Evolutionary conservation across 1,140 invertebrate species (phyloP).

Genomic region (Hypsibius dujardini): DNA sequence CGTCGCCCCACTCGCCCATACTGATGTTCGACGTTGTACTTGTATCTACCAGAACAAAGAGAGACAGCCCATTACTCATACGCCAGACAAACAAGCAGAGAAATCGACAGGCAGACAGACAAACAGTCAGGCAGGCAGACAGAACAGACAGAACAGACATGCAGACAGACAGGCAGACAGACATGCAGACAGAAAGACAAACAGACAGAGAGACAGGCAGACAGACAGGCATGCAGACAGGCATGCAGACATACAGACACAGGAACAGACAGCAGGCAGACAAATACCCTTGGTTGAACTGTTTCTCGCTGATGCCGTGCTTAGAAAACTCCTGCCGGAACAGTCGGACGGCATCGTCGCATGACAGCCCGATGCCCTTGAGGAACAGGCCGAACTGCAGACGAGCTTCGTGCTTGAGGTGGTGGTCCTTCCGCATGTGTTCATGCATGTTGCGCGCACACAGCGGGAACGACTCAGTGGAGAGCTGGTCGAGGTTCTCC

Average conservation of each 20-base stretch:
- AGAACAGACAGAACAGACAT: conserved; percentile 79
- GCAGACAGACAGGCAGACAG: too few relatives aligned
- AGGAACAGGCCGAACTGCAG: conserved; percentile 83
- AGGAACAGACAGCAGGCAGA: too few relatives aligned
- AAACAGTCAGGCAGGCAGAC: too few relatives aligned
- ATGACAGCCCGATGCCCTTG: conserved; percentile 67
- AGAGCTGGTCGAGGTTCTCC: conserved; percentile 37
- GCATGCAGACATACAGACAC: too few relatives aligned
- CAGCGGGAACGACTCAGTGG: conserved; percentile 67
- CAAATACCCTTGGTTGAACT: conserved; percentile 49
- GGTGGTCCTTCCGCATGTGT: conserved; percentile 53
- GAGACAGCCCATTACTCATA: conserved; percentile 29
- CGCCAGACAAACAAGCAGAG: too few relatives aligned
- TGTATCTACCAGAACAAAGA: conserved; percentile 38
- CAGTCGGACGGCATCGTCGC: conserved; percentile 47
- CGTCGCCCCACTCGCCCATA: conserved; percentile 89
- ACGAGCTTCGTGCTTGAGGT: conserved; percentile 68
- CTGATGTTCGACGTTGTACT: conserved; percentile 53
- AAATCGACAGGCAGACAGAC: too few relatives aligned
- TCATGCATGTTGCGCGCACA: conserved; percentile 84
- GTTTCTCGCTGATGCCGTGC: conserved; percentile 57
- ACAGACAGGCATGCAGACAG: too few relatives aligned
- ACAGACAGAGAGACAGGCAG: too few relatives aligned
- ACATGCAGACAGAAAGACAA: too few relatives aligned
- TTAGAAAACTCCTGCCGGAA: conserved; percentile 81